phyloP scores from a whole-genome alignment of 2,888 invertebrate species.

The Phengaris arion region DNA sequence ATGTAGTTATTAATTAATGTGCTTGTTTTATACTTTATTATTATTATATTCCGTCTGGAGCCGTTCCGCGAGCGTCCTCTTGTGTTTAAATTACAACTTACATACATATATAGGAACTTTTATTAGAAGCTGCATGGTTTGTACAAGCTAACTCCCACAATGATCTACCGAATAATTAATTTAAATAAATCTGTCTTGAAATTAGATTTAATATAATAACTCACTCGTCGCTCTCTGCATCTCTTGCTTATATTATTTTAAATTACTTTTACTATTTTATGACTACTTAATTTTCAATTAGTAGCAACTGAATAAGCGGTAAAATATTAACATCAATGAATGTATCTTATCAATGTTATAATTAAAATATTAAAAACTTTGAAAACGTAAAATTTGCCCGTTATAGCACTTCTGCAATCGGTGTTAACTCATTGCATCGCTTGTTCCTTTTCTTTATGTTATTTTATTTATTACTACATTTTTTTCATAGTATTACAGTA shows the following conservation, averaged over 20 bases:
- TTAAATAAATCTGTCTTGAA: constrained; percentile 65
- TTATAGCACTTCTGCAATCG: neutral
- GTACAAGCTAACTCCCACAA: constrained; percentile 79
- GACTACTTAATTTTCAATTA: neutral
- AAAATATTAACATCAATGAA: neutral
- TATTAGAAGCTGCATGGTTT: constrained; percentile 80
- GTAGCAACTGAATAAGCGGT: neutral
- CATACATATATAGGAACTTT: constrained; percentile 80
- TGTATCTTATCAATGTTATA: neutral
- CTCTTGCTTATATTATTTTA: constrained; percentile 12
- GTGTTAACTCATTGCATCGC: neutral
- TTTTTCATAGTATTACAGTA: neutral
- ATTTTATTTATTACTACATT: neutral
- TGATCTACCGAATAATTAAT: constrained; percentile 74
- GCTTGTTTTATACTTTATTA: neutral
- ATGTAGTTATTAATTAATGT: constrained; percentile 31
- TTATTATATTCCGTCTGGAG: constrained; percentile 46
- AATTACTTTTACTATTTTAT: neutral
- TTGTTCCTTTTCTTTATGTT: neutral
- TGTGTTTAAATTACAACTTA: constrained; percentile 77
- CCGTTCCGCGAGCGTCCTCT: constrained; percentile 64
- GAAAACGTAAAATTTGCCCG: neutral
- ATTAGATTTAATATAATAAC: constrained; percentile 40
- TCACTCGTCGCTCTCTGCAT: constrained; percentile 33
- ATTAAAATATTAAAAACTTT: neutral